phyloP scores from a whole-genome alignment of 2,113 vertebrate species.

The Cygnus atratus region DNA sequence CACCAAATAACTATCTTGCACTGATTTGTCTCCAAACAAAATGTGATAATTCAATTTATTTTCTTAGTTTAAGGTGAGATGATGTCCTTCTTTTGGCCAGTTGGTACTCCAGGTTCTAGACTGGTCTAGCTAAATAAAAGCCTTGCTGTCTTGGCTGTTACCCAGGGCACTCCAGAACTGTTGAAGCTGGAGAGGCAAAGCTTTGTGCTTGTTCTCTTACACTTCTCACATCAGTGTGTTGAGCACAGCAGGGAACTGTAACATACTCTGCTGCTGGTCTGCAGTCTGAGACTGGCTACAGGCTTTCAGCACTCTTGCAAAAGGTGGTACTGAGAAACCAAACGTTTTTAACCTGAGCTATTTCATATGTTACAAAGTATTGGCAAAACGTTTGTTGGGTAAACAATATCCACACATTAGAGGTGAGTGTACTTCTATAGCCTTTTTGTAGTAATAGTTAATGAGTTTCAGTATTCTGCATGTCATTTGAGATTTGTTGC shows the following conservation, averaged over 20 bases:
- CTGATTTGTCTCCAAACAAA: neutral
- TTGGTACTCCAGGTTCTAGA: neutral
- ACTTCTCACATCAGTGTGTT: neutral
- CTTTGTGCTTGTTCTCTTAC: conserved; percentile 7
- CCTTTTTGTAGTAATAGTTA: neutral
- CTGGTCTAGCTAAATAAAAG: neutral
- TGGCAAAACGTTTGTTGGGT: neutral
- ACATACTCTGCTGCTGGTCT: neutral
- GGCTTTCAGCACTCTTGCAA: neutral
- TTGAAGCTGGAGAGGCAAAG: neutral
- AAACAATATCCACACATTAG: neutral
- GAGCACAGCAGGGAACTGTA: conserved; percentile 38
- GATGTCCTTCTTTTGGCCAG: neutral
- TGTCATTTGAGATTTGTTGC: neutral
- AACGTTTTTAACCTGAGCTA: neutral
- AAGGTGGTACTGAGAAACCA: neutral
- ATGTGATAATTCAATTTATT: neutral
- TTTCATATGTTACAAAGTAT: neutral
- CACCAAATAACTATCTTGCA: neutral
- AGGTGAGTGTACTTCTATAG: neutral
- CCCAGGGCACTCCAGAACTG: neutral
- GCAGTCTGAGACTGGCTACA: neutral
- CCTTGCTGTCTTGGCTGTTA: neutral
- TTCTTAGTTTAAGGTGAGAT: neutral
- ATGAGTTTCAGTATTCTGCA: neutral